Evolutionary conservation across 2,797 vertebrate species (phyloP), one percentile per base, ranked within the genome.

Genomic region (Phalanger gymnotis): DNA sequence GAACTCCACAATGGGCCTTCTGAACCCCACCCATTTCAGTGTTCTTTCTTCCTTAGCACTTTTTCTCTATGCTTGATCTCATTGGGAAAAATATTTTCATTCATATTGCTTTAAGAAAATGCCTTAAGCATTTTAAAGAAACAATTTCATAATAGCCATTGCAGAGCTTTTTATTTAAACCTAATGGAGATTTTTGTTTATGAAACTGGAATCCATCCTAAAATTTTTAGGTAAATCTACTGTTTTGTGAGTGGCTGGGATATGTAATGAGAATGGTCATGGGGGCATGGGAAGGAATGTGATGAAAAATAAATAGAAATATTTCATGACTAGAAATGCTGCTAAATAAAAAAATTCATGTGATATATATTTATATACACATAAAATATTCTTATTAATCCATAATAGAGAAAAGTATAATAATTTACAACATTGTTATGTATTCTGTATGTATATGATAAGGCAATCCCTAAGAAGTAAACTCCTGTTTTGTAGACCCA

Each of bases 401-500:
- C 56, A 73, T 47, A 91, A 73, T n/a, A n/a, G 81, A 89, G 51
- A 93, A 94, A 94, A 92, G 34, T 30, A 53, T 22, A 4, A 0
- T 51, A 54, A 92, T 91, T 94, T n/a, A 94, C 92, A 4, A 52
- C 25, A 93, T 92, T 90, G 40, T 27, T 89, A 55, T 52, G 27
- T 10, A 58, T 91, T 94, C 13, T 73, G 12, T 90, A 87, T 92
- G n/a, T 57, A 47, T 28, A 1, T 96, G 34, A 94, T 91, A 89
- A 53, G 90, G n/a, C 94, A n/a, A 58, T 81, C 66, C 90, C n/a
- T 16, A 93, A 55, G 95, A 94, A 22, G 57, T 57, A 57, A 94
- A 90, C 81, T 57, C 25, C 58, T 92, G 16, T 25, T 34, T 91
- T 47, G 53, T 93, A 96, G 53, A 27, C 73, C 95, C n/a, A 90